Evolutionary conservation across 2,113 vertebrate genomes (phyloP).

Genomic region (Tragelaphus buxtoni): DNA sequence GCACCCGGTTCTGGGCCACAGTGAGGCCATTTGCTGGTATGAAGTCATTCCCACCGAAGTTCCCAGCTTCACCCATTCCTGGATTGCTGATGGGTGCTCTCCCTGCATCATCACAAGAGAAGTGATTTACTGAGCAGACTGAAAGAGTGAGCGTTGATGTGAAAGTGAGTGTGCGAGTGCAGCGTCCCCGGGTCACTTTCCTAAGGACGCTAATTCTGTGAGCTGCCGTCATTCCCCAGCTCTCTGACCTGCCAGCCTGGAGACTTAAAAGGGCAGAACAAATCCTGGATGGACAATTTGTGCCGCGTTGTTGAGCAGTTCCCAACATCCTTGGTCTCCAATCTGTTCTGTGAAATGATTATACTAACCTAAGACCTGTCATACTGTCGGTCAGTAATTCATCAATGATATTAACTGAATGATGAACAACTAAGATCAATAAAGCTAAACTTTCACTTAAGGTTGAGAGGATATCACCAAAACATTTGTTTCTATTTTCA

Average conservation of each 20-base stretch:
- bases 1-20: too few species aligned
- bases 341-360: background rate
- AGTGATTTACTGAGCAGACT: too few species aligned
- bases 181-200: too few species aligned
- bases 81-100: too few species aligned
- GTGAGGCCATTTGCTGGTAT: too few species aligned
- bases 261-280: accelerated
- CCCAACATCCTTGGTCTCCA: background rate
- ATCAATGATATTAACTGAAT: background rate
- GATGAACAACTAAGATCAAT: background rate
- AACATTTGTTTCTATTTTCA: background rate
- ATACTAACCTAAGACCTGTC: background rate
- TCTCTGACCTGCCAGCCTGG: background rate
- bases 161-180: background rate
- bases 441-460: background rate
- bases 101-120: too few species aligned
- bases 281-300: background rate
- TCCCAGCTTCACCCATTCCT: too few species aligned
- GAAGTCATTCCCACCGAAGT: too few species aligned
- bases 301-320: background rate
- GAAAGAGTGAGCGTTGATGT: too few species aligned
- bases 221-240: background rate
- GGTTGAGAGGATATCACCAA: background rate
- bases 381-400: too few species aligned
- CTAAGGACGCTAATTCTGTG: too few species aligned